Base-by-base conservation (phyloP, 2,888 invertebrate genomes). In the Xestia ashworthii region DNA sequence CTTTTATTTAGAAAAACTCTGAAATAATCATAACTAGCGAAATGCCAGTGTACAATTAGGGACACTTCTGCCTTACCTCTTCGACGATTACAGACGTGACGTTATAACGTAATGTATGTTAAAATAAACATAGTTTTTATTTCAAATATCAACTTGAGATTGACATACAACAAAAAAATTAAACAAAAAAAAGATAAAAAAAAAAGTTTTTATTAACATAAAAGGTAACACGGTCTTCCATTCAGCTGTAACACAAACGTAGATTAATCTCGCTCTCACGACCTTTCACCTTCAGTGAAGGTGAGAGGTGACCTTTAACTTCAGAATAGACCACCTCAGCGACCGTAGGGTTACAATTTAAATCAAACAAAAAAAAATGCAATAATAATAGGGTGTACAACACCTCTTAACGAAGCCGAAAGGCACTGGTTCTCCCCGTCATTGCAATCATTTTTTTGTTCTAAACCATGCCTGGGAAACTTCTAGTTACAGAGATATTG, bases 231-330 rank as follows among this genome's bases (percentile, higher is more conserved):
- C 11, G 41, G 9, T 41, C 6, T 58, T 75, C 32, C 19, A 48
- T 48, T 44, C 16, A 41, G 58, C 16, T 58, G 25, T 62, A 5
- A 76, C 48, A 76, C 22, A 75, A 16, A 41, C 25, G 60, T 25
- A 41, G 50, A 62, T 19, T 44, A 76, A 76, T 62, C n/a, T 19
- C 5, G n/a, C 19, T 44, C 16, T 76, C 32, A 50, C 19, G n/a
- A 53, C 50, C 50, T 62, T n/a, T 50, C 4, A 50, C 48, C 32
- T 32, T 16, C 44, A n/a, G n/a, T n/a, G n/a, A n/a, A n/a, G n/a
- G n/a, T n/a, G n/a, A n/a, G n/a, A n/a, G n/a, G 44, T 53, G 64
- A 76, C 64, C 53, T 74, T 62, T 19, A 62, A 32, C 25, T 22
- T 25, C 41, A 50, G 11, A 50, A 41, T 62, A 62, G 3, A 46